Percentiles rank a stretch among this genome's conserved stretches.
Conservation (phyloP, 1,140 invertebrate species). For the Atta colombica region DNA sequence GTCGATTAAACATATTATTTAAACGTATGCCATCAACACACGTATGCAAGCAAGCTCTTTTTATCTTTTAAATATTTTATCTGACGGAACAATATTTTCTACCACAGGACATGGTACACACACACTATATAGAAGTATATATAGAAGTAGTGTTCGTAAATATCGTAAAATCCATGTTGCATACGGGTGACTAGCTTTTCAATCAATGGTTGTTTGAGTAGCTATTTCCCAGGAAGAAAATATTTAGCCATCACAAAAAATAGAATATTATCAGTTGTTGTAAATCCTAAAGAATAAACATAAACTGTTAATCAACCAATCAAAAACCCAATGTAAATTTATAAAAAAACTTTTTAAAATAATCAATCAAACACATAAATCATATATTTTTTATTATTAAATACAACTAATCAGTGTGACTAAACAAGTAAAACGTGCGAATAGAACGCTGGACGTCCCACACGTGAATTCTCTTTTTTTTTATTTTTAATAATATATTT, state of each 20-base stretch:
- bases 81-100: conserved; percentile 48
- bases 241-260: background rate
- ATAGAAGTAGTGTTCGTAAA: conserved; percentile 25
- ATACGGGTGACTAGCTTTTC: conserved; percentile 37
- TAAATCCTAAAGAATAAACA: background rate
- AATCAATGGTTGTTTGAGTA: conserved; percentile 50
- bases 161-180: conserved; percentile 44
- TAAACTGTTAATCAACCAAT: background rate
- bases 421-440: too few species aligned
- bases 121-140: background rate
- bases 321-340: background rate
- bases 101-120: background rate
- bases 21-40: background rate
- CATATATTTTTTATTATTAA: conserved; percentile 1
- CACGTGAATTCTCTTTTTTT: too few species aligned
- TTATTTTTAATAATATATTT: too few species aligned
- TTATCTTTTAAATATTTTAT: conserved; percentile 57
- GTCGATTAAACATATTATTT: conserved; percentile 17
- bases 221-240: conserved; percentile 25
- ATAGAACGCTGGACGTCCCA: too few species aligned
- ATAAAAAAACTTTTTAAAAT: background rate
- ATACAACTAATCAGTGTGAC: too few species aligned
- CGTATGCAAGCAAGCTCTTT: background rate
- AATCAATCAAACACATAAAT: background rate
- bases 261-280: background rate